These are phyloP conservation scores for Condylostylus longicornis DNA, from an alignment of 1,140 invertebrate genomes.

Conservation along the genomic window DNA sequence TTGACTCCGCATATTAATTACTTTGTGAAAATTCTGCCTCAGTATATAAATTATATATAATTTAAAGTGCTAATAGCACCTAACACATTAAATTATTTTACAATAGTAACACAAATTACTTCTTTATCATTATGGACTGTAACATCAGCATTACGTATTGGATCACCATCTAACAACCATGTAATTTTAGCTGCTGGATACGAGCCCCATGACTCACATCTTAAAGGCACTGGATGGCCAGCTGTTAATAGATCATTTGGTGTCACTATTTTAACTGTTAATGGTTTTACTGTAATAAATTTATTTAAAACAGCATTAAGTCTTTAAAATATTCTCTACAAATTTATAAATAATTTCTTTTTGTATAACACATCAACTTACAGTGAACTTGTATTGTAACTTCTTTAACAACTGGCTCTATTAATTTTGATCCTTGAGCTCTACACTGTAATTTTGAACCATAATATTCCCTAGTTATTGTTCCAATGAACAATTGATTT, in stretches of 20 bases:
- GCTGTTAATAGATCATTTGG: constrained; percentile 44
- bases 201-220: constrained; percentile 56
- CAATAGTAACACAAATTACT: too few species aligned
- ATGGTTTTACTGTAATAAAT: constrained; percentile 46
- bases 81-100: too few species aligned
- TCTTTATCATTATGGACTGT: constrained; percentile 29
- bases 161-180: constrained; percentile 51
- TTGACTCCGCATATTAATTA: too few species aligned
- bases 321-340: constrained; percentile 1
- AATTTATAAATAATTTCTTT: not conserved
- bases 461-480: constrained; percentile 43
- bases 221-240: constrained; percentile 42
- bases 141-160: constrained; percentile 38
- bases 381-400: constrained; percentile 49
- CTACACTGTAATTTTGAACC: constrained; percentile 49
- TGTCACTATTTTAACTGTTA: constrained; percentile 48
- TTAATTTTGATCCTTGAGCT: constrained; percentile 46
- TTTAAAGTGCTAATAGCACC: too few species aligned
- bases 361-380: constrained; percentile 33
- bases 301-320: not conserved
- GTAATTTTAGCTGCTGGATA: constrained; percentile 54
- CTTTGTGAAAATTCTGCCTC: too few species aligned
- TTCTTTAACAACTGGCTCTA: constrained; percentile 40
- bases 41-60: too few species aligned
- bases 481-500: constrained; percentile 48